Evolutionary conservation across 92 coral and sea anemone species (phyloP).

Genomic region (Blastomussa wellsi): DNA sequence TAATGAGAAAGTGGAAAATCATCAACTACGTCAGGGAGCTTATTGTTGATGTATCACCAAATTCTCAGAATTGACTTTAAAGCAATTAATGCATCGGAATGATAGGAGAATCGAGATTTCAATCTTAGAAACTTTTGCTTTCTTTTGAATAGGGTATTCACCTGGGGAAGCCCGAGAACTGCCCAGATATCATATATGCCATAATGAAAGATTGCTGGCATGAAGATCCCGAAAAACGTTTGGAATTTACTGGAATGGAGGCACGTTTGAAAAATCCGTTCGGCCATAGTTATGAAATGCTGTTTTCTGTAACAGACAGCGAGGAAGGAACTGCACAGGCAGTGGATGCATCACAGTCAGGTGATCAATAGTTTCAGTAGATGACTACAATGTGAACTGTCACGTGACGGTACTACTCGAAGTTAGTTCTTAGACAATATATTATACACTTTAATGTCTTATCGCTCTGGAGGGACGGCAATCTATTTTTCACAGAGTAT

Average conservation of each 20-base stretch:
- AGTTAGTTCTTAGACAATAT: too few relatives aligned
- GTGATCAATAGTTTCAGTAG: neutral
- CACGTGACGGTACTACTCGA: too few relatives aligned
- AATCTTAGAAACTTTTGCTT: neutral
- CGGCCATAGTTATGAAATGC: conserved; percentile 67
- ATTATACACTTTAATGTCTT: too few relatives aligned
- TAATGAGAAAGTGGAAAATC: too few relatives aligned
- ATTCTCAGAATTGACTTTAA: too few relatives aligned
- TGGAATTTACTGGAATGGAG: conserved; percentile 58
- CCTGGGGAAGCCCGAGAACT: conserved; percentile 87
- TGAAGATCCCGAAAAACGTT: conserved; percentile 69
- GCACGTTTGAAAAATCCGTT: conserved; percentile 74
- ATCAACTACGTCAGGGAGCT: too few relatives aligned
- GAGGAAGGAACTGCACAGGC: conserved; percentile 12
- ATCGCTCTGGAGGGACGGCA: too few relatives aligned
- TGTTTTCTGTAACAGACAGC: conserved; percentile 31
- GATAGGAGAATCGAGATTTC: too few relatives aligned
- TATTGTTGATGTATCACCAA: too few relatives aligned
- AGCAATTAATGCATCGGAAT: too few relatives aligned
- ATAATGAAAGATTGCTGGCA: conserved; percentile 95
- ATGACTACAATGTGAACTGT: too few relatives aligned
- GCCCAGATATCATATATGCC: conserved; percentile 76
- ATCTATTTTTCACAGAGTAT: too few relatives aligned
- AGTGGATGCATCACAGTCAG: conserved; percentile 16
- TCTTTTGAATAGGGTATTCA: conserved; percentile 77